A percentile compares a stretch with the other conserved stretches of the same genome.
Conservation (phyloP, 2,888 invertebrate species). For the Euclidia mi region DNA sequence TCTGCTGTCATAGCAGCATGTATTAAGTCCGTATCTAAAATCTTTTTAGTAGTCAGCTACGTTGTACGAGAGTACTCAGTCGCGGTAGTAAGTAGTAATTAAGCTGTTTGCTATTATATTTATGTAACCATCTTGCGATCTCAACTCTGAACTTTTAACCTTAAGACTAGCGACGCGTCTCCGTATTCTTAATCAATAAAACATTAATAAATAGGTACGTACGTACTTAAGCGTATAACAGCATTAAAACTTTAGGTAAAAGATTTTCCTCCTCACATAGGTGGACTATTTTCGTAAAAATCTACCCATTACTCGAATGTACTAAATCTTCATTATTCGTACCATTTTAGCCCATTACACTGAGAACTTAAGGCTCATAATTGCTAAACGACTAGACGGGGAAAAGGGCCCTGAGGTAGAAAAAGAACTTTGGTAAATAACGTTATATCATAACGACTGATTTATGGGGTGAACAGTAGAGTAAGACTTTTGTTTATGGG, state of each 20-base stretch:
- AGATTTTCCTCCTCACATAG: slow-evolving; percentile 37
- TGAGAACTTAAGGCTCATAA: slow-evolving; percentile 56
- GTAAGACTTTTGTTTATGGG: slow-evolving; percentile 52
- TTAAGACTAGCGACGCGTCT: too few relatives aligned
- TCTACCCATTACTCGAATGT: slow-evolving; percentile 33
- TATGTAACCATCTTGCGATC: too few relatives aligned
- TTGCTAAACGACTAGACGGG: slow-evolving; percentile 45
- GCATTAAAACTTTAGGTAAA: slow-evolving; percentile 27
- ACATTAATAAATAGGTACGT: neutral
- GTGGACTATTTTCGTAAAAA: slow-evolving; percentile 38
- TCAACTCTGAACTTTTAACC: too few relatives aligned
- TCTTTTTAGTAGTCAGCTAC: too few relatives aligned
- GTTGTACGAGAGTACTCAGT: too few relatives aligned
- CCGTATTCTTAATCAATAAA: too few relatives aligned
- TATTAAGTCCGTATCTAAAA: too few relatives aligned
- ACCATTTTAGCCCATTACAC: slow-evolving; percentile 51
- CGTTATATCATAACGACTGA: slow-evolving; percentile 55
- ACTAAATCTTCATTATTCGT: slow-evolving; percentile 53
- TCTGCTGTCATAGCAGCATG: too few relatives aligned
- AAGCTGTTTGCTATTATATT: too few relatives aligned
- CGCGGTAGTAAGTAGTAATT: too few relatives aligned
- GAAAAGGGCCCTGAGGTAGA: slow-evolving; percentile 27
- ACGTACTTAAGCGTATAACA: slow-evolving; percentile 17
- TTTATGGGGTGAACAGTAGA: slow-evolving; percentile 47
- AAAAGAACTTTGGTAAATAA: slow-evolving; percentile 56